Evolutionary conservation across 2,113 vertebrate genomes (phyloP), one percentile per base, ranked within the genome.

Genomic region (Spheniscus mendiculus): DNA sequence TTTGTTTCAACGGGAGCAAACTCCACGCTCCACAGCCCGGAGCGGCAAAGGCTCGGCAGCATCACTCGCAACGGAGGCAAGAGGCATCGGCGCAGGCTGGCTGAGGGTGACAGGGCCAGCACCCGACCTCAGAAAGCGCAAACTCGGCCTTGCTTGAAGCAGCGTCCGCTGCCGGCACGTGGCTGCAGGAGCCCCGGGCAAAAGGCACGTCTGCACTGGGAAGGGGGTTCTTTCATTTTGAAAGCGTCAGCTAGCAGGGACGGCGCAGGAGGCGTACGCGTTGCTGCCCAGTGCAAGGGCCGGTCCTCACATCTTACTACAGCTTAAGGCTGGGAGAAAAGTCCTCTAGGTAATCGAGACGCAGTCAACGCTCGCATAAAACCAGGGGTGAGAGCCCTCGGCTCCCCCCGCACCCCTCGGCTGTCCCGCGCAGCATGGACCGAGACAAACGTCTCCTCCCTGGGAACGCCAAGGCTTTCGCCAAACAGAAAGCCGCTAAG

Each of bases 51-150:
- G 23, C 73, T 85, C 12, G 1, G 47, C 72, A 36, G 81, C 62
- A 17, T 21, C 22, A 2, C 9, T 23, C 0, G 1, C 26, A 17
- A 22, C 0, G 0, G 42, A 40, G 52, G 78, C 4, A 3, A 38
- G 84, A 58, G 71, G 36, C 38, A 20, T 1, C 34, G 5, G 80
- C 44, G 23, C 11, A 11, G 38, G 45, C 44, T 36, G 89, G 66
- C 18, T 11, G 67, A 27, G 50, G 74, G 67, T 1, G 21, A 29
- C 10, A 1, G 27, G 34, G 32, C 38, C 77, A 49, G 77, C 59
- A 23, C 42, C 45, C 59, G 11, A 7, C 34, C 55, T 15, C 42
- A 6, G 27, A 5, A n/a, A 16, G 44, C 44, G 15, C 27, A 16
- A 76, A 50, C 12, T 2, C 8, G 12, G 16, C 52, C 12, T n/a